A percentile compares a stretch with the other conserved stretches of the same genome.
Conservation (phyloP, 2,888 invertebrate genomes). For the Synanthedon andrenaeformis region DNA sequence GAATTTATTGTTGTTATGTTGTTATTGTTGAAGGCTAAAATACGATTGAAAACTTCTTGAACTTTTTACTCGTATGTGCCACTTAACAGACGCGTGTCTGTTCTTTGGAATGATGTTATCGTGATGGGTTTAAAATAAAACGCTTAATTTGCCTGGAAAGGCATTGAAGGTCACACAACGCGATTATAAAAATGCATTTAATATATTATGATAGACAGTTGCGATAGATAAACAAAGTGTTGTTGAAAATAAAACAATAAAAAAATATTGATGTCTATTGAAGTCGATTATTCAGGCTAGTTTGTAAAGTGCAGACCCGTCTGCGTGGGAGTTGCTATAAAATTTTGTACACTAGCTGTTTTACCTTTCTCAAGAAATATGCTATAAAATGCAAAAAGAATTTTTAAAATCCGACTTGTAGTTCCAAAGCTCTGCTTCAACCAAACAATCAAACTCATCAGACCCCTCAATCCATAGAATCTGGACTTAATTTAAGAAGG, state of each 20-base stretch:
- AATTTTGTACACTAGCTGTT: too few species aligned
- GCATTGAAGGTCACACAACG: neutral
- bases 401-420: too few species aligned
- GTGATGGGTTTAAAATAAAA: neutral
- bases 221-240: neutral
- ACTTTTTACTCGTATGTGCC: neutral
- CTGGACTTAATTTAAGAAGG: too few species aligned
- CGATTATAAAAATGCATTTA: neutral
- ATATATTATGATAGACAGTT: neutral
- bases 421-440: too few species aligned
- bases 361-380: too few species aligned
- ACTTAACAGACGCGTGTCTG: neutral
- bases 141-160: neutral
- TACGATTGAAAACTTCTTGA: too few species aligned
- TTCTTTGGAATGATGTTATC: neutral
- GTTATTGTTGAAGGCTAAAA: too few species aligned
- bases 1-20: too few species aligned
- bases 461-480: too few species aligned
- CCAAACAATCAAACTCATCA: too few species aligned
- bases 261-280: neutral
- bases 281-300: too few species aligned
- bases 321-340: neutral
- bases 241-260: neutral
- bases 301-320: neutral
- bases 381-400: too few species aligned